Base-by-base conservation (phyloP, 2,888 invertebrate species). In the Sycophila texana region DNA sequence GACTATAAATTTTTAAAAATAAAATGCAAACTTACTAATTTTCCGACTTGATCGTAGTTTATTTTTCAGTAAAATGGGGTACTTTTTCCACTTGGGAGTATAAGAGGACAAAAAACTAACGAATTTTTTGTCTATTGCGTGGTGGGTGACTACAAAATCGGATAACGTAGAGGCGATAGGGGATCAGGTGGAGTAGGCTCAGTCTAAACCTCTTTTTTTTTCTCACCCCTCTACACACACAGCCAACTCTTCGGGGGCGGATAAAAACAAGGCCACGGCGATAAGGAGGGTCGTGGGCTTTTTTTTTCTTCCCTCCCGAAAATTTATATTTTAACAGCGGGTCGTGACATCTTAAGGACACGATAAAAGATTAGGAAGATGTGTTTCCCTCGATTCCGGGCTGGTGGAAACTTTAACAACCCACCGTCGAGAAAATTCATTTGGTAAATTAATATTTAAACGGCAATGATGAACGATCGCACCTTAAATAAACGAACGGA, bases 181-280 rank as follows among this genome's bases (percentile, higher is more conserved):
- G 61, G 61, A 67, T 72, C 72, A 66, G 77, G 73, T 73, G 67
- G 57, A 26, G 20, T 12, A 58, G 10, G 18, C 22, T 14, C 18
- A 60, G 14, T 47, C 49, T 14, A 20, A 5, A 20, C 30, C 26
- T 12, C 10, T 18, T 22, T 4, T 72, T 71, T 71, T 49, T 66
- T 66, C 58, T 14, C 39, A 39, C 14, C 53, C 22, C 20, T 49
- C 26, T 18, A 16, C 16, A 18, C 16, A 18, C 1, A 26, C 1
- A 0, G 10, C 22, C 26, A 53, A 18, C 60, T 39, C 16, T 55
- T 7, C 47, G 4, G 20, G 26, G 26, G 22, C 2, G 63, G 30
- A 65, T 72, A 65, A 72, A 71, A 71, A 71, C 65, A 65, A 22
- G 57, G 51, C 49, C 49, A 12, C 16, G 39, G 5, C 20, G 71